Conservation (phyloP, 1,140 invertebrate species). For the Meloidogyne exigua region DNA sequence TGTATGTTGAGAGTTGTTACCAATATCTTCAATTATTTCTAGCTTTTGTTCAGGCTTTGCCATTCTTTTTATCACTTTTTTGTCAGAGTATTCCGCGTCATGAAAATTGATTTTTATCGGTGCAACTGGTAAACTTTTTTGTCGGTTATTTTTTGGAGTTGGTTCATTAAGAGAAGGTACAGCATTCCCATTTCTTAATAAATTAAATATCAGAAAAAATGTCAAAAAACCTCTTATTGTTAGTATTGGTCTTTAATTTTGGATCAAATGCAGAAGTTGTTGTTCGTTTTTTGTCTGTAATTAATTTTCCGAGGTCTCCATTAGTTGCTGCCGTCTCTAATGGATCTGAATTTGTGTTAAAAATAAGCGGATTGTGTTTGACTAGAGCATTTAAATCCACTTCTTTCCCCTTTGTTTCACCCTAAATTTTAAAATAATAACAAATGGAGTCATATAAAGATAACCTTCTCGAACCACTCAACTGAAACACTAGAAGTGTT, state of each 20-base stretch:
- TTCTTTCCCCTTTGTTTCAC: slow-evolving; percentile 99
- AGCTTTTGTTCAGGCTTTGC: not conserved
- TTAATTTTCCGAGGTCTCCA: not conserved
- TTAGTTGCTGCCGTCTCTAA: not conserved
- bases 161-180: not conserved
- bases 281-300: not conserved
- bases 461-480: slow-evolving; percentile 49
- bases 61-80: not conserved
- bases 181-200: not conserved
- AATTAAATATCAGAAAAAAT: no score
- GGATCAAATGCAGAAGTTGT: not conserved
- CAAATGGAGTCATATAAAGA: not conserved
- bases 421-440: slow-evolving; percentile 62
- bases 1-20: not conserved
- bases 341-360: not conserved
- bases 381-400: slow-evolving; percentile 67
- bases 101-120: not conserved
- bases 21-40: not conserved
- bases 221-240: not conserved
- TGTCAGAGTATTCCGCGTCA: not conserved
- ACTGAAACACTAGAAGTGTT: slow-evolving; percentile 31
- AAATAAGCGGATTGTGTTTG: slow-evolving; percentile 40
- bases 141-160: not conserved
- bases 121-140: not conserved
- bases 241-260: not conserved